Evolutionary conservation across 2,797 vertebrate genomes (phyloP).

Genomic region (Phataginus tetradactyla): DNA sequence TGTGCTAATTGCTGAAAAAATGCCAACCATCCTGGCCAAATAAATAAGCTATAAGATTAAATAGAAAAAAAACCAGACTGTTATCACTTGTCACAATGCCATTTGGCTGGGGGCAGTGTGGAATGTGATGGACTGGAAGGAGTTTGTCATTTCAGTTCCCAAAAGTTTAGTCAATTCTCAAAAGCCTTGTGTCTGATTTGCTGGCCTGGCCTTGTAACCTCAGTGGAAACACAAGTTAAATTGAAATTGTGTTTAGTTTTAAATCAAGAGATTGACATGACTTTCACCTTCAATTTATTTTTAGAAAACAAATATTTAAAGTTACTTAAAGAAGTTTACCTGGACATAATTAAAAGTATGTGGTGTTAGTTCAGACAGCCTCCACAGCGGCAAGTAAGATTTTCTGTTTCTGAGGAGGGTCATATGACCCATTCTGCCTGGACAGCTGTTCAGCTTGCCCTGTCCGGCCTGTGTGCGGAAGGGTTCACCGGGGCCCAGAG

Average conservation of each 20-base stretch:
- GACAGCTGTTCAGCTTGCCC: background rate
- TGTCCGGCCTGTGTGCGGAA: background rate
- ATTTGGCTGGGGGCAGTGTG: background rate
- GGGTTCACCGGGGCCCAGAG: background rate
- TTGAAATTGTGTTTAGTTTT: background rate
- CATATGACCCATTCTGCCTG: background rate
- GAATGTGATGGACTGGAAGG: background rate
- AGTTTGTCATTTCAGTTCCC: background rate
- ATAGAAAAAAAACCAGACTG: background rate
- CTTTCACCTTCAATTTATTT: background rate
- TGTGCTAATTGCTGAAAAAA: background rate
- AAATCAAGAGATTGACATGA: background rate
- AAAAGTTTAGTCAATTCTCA: background rate
- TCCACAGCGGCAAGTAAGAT: background rate
- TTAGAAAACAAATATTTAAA: constrained; percentile 1
- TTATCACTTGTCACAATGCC: background rate
- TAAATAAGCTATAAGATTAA: background rate
- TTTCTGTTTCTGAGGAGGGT: background rate
- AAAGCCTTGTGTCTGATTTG: background rate
- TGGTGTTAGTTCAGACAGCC: background rate
- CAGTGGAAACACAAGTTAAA: background rate
- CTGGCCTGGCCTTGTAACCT: background rate
- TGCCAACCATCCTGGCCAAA: background rate
- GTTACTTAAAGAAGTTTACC: background rate
- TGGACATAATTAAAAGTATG: background rate